Conservation (phyloP, 1,140 invertebrate species). For the Cydia amplana region DNA sequence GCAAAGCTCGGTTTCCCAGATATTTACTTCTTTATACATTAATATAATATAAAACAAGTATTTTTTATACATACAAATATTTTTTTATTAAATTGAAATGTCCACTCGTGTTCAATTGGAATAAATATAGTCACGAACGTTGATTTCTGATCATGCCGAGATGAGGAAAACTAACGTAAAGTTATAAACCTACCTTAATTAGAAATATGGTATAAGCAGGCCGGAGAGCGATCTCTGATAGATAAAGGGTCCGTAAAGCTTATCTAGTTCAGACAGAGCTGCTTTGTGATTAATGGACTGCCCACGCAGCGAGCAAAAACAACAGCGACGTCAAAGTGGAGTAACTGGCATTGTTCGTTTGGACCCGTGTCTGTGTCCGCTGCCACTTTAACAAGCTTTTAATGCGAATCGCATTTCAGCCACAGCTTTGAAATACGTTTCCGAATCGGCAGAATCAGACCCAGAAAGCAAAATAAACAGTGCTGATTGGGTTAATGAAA, state of each 20-base stretch:
- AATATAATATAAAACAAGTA: no score
- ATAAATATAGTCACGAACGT: no score
- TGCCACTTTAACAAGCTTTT: conserved; percentile 40
- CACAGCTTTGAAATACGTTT: conserved; percentile 5
- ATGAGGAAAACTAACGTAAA: no score
- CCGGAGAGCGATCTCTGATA: conserved; percentile 38
- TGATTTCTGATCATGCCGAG: no score
- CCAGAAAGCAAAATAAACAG: neutral
- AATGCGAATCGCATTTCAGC: conserved; percentile 27
- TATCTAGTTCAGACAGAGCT: conserved; percentile 57
- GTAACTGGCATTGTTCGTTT: conserved; percentile 53
- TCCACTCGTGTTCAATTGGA: no score
- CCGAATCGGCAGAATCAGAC: neutral
- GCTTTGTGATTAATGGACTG: conserved; percentile 72
- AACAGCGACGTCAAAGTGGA: conserved; percentile 59
- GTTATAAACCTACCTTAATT: conserved; percentile 16
- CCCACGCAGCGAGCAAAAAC: conserved; percentile 62
- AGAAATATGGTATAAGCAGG: conserved; percentile 34
- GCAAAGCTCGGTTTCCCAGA: no score
- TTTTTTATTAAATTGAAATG: no score
- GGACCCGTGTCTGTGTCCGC: conserved; percentile 33
- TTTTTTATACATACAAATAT: no score
- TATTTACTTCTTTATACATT: no score
- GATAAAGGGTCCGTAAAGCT: conserved; percentile 55
- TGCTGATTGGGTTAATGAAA: neutral